Base-by-base conservation (phyloP, 2,888 invertebrate species). In the Lasioglossum pauxillum region DNA sequence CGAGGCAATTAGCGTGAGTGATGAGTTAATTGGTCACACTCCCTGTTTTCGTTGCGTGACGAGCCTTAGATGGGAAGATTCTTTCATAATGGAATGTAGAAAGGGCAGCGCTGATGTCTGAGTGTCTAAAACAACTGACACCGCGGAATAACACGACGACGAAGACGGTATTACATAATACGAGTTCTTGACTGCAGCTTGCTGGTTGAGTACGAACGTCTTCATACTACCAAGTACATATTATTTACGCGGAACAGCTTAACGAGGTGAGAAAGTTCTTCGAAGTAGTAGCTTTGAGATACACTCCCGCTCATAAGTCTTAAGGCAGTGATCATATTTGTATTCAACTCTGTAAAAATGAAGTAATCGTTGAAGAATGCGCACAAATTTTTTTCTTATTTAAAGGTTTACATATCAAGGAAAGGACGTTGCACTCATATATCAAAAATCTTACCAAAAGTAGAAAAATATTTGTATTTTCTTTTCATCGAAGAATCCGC, bases 21-120 rank as follows among this genome's bases (percentile, higher is more conserved):
- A 93, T 92, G 94, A 90, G 90, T 93, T 94, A 93, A 94, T 94
- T 94, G 92, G 92, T 85, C 87, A 88, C 88, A 90, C 87, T 91
- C 87, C 91, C 89, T 90, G 91, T 91, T 92, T 93, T 93, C 92
- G 93, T 93, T 93, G 92, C 93, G 92, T 93, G 93, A 93, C 91
- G 90, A 84, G 89, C 82, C 82, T 86, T 86, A 73, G 67, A 90
- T 87, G 87, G 83, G 82, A 80, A 88, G 88, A 91, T 91, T 92
- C 89, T 83, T 87, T 41, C 64, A 72, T 12, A 80, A 46, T 31
- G 77, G 44, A 73, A 74, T 72, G 82, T 77, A 89, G 84, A 84
- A 84, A 84, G 77, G 71, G 38, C 82, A 74, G 64, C 49, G 71
- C 80, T 49, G 79, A 60, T 78, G 78, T 83, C 84, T 76, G 75